Evolutionary conservation across 2,888 invertebrate genomes (phyloP).

Genomic region (Mesoligia furuncula): DNA sequence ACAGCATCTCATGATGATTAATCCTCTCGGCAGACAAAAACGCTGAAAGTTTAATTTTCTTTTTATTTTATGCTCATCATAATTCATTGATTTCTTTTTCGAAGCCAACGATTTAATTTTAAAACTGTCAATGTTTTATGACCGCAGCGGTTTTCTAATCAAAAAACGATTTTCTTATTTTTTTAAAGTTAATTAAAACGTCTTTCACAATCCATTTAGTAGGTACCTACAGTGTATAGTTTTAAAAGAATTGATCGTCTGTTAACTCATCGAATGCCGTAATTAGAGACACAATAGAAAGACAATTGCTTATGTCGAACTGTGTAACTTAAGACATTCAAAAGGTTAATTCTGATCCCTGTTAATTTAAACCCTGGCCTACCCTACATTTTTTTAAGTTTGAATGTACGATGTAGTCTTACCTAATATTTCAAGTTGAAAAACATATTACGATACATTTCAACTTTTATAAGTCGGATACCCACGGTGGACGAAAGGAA

Average conservation of each 20-base stretch:
- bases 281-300: too few species aligned
- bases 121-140: conserved; percentile 12
- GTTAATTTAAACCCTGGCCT: background rate
- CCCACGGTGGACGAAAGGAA: background rate
- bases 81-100: conserved; percentile 34
- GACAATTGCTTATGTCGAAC: too few species aligned
- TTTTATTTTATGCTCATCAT: conserved; percentile 10
- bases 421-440: background rate
- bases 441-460: background rate
- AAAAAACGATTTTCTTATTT: conserved; percentile 10
- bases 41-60: background rate
- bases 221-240: background rate
- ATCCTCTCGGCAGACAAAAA: background rate
- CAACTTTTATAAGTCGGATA: background rate
- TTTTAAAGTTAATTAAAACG: background rate
- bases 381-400: background rate
- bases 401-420: background rate
- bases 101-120: conserved; percentile 16
- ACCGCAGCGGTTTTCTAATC: conserved; percentile 12
- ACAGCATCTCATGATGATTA: background rate
- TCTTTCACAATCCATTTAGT: background rate
- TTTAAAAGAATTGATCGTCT: background rate
- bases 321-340: too few species aligned
- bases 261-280: too few species aligned
- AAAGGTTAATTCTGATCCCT: background rate